phyloP scores from a whole-genome alignment of 1,140 invertebrate genomes.

The Anastrepha ludens region DNA sequence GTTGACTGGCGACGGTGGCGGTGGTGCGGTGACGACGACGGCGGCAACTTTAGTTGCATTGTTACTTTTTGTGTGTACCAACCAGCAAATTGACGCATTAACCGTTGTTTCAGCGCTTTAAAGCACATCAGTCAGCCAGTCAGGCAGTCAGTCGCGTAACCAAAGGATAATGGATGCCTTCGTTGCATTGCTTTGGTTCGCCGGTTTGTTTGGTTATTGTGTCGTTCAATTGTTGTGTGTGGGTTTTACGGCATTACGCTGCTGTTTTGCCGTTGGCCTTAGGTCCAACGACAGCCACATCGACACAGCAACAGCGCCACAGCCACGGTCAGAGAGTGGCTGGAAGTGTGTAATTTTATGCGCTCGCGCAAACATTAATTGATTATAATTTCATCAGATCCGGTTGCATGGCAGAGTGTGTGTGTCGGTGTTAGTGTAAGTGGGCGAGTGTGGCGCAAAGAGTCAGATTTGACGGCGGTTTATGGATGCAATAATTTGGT shows the following conservation, averaged over 20 bases:
- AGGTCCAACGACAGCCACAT: not conserved
- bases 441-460: not conserved
- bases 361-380: constrained; percentile 72
- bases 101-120: constrained; percentile 45
- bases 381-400: constrained; percentile 73
- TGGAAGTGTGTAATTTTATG: constrained; percentile 64
- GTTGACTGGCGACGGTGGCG: constrained; percentile 45
- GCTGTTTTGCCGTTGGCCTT: not conserved
- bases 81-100: constrained; percentile 41
- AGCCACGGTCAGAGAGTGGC: not conserved
- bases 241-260: constrained; percentile 9
- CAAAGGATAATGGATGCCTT: constrained; percentile 38
- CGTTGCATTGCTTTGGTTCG: not conserved
- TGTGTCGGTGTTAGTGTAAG: not conserved
- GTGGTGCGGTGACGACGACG: not conserved
- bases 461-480: constrained; percentile 39
- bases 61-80: not conserved
- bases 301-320: constrained; percentile 48
- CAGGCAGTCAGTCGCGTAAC: not conserved
- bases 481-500: constrained; percentile 63
- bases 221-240: constrained; percentile 10
- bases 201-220: not conserved
- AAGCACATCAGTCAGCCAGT: not conserved
- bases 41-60: not conserved
- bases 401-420: constrained; percentile 33